Evolutionary conservation across 2,888 invertebrate species (phyloP), one percentile per base, ranked within the genome.

Genomic region (Margaritifera margaritifera): DNA sequence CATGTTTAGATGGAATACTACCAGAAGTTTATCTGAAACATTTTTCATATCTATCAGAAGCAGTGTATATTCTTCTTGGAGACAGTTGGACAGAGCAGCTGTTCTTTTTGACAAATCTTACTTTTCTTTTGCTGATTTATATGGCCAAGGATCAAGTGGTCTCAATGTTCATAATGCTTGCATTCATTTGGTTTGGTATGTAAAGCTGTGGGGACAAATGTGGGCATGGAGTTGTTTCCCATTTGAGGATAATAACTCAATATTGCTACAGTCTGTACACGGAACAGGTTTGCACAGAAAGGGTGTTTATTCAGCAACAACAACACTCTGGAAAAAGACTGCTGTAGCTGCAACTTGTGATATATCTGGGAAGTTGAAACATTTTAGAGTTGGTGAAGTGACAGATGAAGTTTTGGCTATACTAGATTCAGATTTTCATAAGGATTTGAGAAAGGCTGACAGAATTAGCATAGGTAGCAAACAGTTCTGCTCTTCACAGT

Each of bases 151-250:
- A 6, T 50, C 31, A 4, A 68, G 71, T 66, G 73, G 75, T 19
- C 63, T 78, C 3, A 78, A 78, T 66, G 72, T 78, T 0, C 75
- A 75, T 56, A 75, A 78, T 65, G 64, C 58, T 20, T 52, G 72
- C 24, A 2, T 27, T 8, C 76, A 76, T 57, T 51, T 72, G 59
- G 57, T 60, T 4, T 15, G 19, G 20, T 74, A 63, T 69, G 72
- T 74, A 4, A 65, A 54, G 55, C 61, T 65, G 19, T 54, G 64
- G 19, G 72, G 73, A 2, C 77, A 72, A 59, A 18, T 77, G 4
- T 77, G 72, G 74, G 50, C 62, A n/a, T 77, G 72, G 70, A 71
- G 70, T 27, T 77, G 77, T 60, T 77, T 74, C 61, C 54, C 70
- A 6, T 77, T 77, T 71, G 72, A 77, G 62, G 72, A 72, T 50